Evolutionary conservation across 2,888 invertebrate genomes (phyloP).

Genomic region (Aspidiotus rigidus): DNA sequence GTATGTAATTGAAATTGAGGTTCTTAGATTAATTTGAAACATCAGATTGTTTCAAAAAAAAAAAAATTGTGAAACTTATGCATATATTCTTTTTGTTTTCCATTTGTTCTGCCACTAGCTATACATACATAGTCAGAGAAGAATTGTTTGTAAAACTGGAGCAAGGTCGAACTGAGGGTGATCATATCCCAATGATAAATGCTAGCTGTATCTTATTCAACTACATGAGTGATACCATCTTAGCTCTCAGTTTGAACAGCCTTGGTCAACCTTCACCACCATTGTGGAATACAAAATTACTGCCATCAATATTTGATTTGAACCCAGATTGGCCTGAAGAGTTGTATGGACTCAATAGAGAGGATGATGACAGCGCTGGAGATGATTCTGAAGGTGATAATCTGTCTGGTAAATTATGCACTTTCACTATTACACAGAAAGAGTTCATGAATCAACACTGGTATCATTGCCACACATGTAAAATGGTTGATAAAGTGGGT

Average conservation of each 20-base stretch:
- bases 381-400: constrained; percentile 93
- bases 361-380: constrained; percentile 84
- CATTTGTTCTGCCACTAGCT: constrained; percentile 1
- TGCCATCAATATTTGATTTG: constrained; percentile 52
- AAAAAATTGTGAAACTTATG: too few relatives aligned
- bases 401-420: constrained; percentile 83
- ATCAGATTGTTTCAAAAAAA: too few relatives aligned
- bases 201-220: constrained; percentile 75
- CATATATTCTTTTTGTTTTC: neutral
- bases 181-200: constrained; percentile 44
- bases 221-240: constrained; percentile 69
- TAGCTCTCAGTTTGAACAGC: constrained; percentile 46
- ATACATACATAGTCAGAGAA: constrained; percentile 19
- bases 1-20: too few relatives aligned
- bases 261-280: constrained; percentile 48
- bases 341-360: constrained; percentile 50
- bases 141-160: constrained; percentile 20
- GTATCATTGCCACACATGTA: constrained; percentile 99
- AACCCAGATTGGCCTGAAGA: constrained; percentile 84
- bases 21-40: too few relatives aligned
- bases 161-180: constrained; percentile 24
- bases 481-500: constrained; percentile 96
- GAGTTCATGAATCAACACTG: constrained; percentile 98
- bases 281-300: constrained; percentile 68
- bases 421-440: constrained; percentile 91